Evolutionary conservation across 2,113 vertebrate species (phyloP).

Genomic region (Peromyscus maniculatus): DNA sequence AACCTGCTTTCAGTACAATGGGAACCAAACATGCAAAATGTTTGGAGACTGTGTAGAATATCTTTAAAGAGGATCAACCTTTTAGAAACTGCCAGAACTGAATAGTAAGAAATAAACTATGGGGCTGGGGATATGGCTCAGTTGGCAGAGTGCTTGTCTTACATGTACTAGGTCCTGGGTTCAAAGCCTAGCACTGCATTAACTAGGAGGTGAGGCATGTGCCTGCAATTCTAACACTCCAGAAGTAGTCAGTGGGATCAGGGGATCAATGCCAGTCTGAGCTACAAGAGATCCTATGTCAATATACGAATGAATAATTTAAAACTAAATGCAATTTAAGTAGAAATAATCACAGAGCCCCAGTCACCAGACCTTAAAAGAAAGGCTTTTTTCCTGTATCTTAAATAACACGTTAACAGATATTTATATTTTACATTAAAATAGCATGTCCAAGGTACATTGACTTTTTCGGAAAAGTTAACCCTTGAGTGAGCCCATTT

Average conservation of each 20-base stretch:
- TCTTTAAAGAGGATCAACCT: background rate
- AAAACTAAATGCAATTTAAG: background rate
- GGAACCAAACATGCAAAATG: background rate
- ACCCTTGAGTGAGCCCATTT: background rate
- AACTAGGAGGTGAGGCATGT: background rate
- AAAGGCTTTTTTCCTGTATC: background rate
- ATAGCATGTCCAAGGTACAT: background rate
- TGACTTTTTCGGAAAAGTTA: background rate
- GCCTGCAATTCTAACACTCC: background rate
- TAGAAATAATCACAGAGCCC: background rate
- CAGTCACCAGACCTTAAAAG: background rate
- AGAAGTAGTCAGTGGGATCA: background rate
- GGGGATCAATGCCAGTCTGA: background rate
- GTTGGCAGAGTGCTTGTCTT: background rate
- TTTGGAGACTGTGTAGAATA: background rate
- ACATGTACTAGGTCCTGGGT: background rate
- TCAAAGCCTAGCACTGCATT: background rate
- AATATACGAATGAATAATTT: background rate
- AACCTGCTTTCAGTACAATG: background rate
- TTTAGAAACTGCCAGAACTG: constrained; percentile 1
- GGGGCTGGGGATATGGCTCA: background rate
- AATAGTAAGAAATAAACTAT: background rate
- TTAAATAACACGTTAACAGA: background rate
- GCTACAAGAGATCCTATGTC: background rate
- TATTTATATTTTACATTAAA: background rate